Evolutionary conservation across 2,888 invertebrate genomes (phyloP).

Genomic region (Slavum lentiscoides): DNA sequence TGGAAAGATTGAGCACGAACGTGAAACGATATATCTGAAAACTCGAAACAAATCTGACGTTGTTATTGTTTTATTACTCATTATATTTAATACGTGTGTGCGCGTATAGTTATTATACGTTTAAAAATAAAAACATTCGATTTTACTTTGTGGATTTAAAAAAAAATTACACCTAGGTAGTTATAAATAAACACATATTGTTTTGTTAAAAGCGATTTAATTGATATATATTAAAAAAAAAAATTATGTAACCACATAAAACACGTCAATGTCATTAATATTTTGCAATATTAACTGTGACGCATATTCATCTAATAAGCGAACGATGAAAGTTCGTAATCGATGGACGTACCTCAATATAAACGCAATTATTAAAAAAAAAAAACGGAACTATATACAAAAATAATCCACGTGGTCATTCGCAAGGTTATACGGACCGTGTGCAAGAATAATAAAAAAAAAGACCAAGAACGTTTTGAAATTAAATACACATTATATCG

Average conservation of each 20-base stretch:
- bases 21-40: conserved; percentile 18
- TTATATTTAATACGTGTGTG: neutral
- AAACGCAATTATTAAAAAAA: neutral
- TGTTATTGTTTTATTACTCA: neutral
- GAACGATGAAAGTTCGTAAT: conserved; percentile 22
- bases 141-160: too few relatives aligned
- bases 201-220: conserved; percentile 6
- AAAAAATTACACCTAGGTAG: too few relatives aligned
- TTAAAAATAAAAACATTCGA: too few relatives aligned
- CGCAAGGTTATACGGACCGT: neutral
- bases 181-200: too few relatives aligned
- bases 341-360: neutral
- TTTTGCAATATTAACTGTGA: neutral
- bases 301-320: neutral
- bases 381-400: conserved; percentile 29
- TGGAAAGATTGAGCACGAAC: conserved; percentile 38
- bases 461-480: conserved; percentile 31
- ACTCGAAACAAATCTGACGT: conserved; percentile 6
- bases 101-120: too few relatives aligned
- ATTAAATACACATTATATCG: neutral
- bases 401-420: conserved; percentile 35
- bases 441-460: neutral
- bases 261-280: neutral
- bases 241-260: neutral
- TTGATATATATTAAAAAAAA: neutral